Evolutionary conservation across 2,797 vertebrate species (phyloP).

Genomic region (Caiman crocodilus): DNA sequence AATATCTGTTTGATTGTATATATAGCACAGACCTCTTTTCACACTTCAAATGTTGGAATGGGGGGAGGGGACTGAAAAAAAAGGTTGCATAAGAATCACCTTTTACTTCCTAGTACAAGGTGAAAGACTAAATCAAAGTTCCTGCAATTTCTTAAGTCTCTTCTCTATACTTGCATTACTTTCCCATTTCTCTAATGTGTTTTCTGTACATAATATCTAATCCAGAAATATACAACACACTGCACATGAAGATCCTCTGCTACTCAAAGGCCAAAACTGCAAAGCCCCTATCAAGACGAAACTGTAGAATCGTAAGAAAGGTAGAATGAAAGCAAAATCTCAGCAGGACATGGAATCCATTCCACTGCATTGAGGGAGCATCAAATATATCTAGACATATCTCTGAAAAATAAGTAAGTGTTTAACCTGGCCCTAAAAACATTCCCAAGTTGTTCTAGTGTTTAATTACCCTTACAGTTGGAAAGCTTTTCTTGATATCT

Average conservation of each 20-base stretch:
- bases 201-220: not conserved
- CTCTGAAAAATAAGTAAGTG: not conserved
- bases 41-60: too few relatives aligned
- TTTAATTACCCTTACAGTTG: not conserved
- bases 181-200: not conserved
- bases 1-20: fast-evolving
- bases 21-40: fast-evolving
- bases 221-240: not conserved
- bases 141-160: not conserved
- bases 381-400: not conserved
- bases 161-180: not conserved
- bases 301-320: not conserved
- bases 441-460: not conserved
- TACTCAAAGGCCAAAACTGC: not conserved
- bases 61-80: not conserved
- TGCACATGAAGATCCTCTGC: not conserved
- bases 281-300: not conserved
- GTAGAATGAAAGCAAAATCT: not conserved
- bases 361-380: not conserved
- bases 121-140: not conserved
- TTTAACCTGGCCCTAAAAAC: not conserved
- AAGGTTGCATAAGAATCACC: not conserved
- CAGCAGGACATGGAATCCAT: not conserved
- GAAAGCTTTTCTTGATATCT: not conserved
- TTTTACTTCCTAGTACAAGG: too few relatives aligned